phyloP scores from a whole-genome alignment of 30 jellyfish, hydroid and myxozoan genomes.

The Cassiopea xamachana region DNA sequence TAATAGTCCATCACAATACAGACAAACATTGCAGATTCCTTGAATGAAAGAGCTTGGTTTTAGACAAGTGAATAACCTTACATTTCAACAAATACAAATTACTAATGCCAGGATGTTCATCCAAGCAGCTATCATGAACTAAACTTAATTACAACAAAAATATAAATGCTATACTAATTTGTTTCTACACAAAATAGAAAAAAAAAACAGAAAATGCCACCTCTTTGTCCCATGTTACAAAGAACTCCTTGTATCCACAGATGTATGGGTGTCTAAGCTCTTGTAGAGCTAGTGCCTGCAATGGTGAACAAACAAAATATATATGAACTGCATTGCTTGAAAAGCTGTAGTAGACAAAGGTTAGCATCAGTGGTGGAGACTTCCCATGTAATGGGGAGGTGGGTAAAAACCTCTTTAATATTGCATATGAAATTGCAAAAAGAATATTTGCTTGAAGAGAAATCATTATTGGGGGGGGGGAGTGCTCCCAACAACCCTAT shows the following conservation, averaged over 20 bases:
- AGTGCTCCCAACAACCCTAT: too few relatives aligned
- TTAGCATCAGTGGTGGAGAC: neutral
- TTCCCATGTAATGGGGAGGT: neutral
- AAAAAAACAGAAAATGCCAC: neutral
- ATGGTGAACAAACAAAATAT: neutral
- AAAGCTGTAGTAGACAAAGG: neutral
- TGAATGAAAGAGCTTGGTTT: neutral
- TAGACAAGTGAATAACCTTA: too few relatives aligned
- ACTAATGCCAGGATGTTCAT: too few relatives aligned
- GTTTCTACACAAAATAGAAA: neutral
- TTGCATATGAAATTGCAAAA: too few relatives aligned
- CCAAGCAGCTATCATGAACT: too few relatives aligned
- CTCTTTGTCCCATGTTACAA: conserved; percentile 96
- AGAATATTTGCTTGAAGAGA: too few relatives aligned
- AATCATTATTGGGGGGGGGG: too few relatives aligned
- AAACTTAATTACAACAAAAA: too few relatives aligned
- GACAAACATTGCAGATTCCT: conserved; percentile 98
- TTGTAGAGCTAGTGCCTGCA: conserved; percentile 90
- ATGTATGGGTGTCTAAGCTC: conserved; percentile 86
- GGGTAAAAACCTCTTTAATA: too few relatives aligned
- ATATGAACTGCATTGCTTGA: neutral
- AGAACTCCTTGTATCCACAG: conserved; percentile 93
- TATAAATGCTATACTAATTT: too few relatives aligned
- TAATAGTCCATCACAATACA: conserved; percentile 93
- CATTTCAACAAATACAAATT: too few relatives aligned